phyloP scores from a whole-genome alignment of 2,888 invertebrate species.

The Microchrysa polita region DNA sequence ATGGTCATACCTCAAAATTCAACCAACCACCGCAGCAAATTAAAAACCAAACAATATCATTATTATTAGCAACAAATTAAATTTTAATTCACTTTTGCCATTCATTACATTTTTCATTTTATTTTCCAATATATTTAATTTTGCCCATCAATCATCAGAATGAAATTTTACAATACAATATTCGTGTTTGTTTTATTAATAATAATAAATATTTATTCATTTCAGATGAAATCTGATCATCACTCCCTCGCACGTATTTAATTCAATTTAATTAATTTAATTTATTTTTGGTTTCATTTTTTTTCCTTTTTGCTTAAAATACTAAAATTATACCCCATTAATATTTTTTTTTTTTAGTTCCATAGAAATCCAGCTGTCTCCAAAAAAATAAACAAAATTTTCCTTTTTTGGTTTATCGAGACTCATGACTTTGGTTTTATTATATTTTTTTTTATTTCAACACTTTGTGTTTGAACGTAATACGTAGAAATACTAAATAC shows the following conservation, averaged over 20 bases:
- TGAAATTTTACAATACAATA: slow-evolving; percentile 47
- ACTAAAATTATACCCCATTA: slow-evolving; percentile 39
- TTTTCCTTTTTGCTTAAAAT: slow-evolving; percentile 45
- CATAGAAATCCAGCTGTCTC: slow-evolving; percentile 31
- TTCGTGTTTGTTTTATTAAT: slow-evolving; percentile 23
- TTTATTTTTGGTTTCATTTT: no score
- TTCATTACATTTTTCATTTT: slow-evolving; percentile 5
- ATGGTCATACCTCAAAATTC: no score
- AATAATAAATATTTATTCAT: no score
- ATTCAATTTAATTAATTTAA: slow-evolving; percentile 48
- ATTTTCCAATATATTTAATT: slow-evolving; percentile 44
- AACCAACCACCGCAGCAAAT: no score
- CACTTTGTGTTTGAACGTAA: slow-evolving; percentile 9
- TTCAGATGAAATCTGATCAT: not conserved
- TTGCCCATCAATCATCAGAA: slow-evolving; percentile 49
- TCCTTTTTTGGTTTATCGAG: no score
- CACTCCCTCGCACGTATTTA: slow-evolving; percentile 43
- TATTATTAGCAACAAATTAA: slow-evolving; percentile 49
- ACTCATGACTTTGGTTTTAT: not conserved
- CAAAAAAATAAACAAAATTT: not conserved
- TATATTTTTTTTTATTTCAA: not conserved
- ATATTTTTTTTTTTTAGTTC: slow-evolving; percentile 21
- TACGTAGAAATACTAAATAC: not conserved
- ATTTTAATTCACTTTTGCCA: slow-evolving; percentile 48
- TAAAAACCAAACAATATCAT: not conserved